Conservation (phyloP, 2,113 vertebrate genomes). For the Zosterops hypoxanthus region DNA sequence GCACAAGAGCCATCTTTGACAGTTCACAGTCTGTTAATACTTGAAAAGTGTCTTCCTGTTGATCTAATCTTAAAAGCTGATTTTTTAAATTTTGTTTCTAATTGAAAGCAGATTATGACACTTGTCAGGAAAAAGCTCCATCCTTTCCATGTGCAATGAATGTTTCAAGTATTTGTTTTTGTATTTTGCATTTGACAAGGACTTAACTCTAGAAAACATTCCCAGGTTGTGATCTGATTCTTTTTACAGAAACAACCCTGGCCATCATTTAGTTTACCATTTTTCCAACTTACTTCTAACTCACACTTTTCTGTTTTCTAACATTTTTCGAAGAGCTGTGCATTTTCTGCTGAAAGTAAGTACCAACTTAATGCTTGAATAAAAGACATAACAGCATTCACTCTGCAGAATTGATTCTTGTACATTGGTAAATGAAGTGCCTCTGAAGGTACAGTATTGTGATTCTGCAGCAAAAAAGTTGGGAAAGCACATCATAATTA, state of each 20-base stretch:
- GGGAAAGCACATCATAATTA: slow-evolving; percentile 51
- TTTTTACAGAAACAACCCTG: not conserved
- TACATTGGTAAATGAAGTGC: slow-evolving; percentile 27
- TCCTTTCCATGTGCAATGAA: not conserved
- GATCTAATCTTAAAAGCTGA: not conserved
- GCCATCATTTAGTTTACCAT: not conserved
- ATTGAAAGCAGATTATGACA: not conserved
- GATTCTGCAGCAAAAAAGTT: slow-evolving; percentile 19
- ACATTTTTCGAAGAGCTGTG: not conserved
- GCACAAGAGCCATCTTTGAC: not conserved
- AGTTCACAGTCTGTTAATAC: not conserved
- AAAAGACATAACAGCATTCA: not conserved
- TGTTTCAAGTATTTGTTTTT: slow-evolving; percentile 6
- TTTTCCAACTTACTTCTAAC: not conserved
- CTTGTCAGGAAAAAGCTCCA: not conserved
- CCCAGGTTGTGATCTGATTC: not conserved
- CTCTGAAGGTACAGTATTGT: slow-evolving; percentile 32
- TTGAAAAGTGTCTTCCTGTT: not conserved
- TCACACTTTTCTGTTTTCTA: not conserved
- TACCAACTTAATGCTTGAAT: not conserved
- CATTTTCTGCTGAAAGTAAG: not conserved
- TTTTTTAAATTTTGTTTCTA: not conserved
- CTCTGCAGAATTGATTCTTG: not conserved
- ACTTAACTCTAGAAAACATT: not conserved
- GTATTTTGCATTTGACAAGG: not conserved